Percentiles rank a stretch among this genome's conserved stretches.
Conservation (phyloP, 2,888 invertebrate genomes). For the Lepeophtheirus nordmannii region DNA sequence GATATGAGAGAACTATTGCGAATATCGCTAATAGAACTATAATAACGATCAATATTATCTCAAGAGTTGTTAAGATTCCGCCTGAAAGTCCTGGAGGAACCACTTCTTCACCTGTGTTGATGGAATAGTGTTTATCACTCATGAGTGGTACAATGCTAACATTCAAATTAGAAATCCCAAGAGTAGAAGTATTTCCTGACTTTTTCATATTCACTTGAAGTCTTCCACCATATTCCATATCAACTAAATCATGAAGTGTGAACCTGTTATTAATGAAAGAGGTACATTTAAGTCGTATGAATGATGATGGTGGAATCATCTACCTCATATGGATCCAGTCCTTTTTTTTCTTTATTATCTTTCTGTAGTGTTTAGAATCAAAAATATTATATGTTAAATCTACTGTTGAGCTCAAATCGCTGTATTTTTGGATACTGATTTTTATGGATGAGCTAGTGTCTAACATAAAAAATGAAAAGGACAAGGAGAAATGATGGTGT, state of each 20-base stretch:
- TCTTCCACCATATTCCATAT: not conserved
- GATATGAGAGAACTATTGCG: not conserved
- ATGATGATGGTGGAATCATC: not conserved
- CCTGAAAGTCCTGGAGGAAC: not conserved
- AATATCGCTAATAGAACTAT: not conserved
- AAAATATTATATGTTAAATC: not conserved
- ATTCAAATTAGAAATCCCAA: not conserved
- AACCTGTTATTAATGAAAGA: not conserved
- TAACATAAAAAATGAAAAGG: not conserved
- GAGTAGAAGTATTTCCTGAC: not conserved
- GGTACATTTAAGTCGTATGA: no score
- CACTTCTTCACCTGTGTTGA: not conserved
- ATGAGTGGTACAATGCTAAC: not conserved
- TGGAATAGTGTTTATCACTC: not conserved
- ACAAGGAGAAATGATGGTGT: not conserved
- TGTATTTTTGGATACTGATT: not conserved
- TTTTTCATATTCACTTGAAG: not conserved
- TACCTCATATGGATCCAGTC: not conserved
- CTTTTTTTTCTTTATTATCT: not conserved
- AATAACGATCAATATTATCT: not conserved
- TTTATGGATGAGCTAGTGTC: constrained; percentile 3
- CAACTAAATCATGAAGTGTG: not conserved
- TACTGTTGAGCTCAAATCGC: not conserved
- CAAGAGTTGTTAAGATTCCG: not conserved
- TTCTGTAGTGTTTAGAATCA: not conserved